Evolutionary conservation across 2,888 invertebrate species (phyloP).

Genomic region (Melikaiella ostensackeni): DNA sequence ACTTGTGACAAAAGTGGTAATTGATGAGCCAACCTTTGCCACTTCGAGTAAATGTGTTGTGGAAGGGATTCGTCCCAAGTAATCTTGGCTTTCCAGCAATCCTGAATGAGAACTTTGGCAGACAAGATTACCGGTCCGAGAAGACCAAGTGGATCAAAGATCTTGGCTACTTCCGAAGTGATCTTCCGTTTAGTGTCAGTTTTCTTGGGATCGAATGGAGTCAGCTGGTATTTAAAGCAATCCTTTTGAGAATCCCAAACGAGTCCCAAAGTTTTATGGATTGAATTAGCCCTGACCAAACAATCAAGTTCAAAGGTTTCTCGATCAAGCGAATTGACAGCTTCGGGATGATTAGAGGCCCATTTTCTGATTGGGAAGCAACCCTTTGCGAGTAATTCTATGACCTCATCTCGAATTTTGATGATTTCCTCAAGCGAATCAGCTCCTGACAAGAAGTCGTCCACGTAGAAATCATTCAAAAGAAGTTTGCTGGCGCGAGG

Average conservation of each 20-base stretch:
- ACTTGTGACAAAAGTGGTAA: constrained; percentile 34
- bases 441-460: too few species aligned
- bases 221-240: too few species aligned
- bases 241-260: constrained; percentile 41
- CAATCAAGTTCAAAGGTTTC: constrained; percentile 6
- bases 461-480: too few species aligned
- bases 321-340: not conserved
- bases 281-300: constrained; percentile 2
- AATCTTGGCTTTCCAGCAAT: constrained; percentile 56
- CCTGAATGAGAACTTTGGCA: constrained; percentile 50
- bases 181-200: too few species aligned
- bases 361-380: constrained; percentile 46
- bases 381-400: too few species aligned
- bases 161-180: constrained; percentile 52
- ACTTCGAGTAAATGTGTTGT: constrained; percentile 23
- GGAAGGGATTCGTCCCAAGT: constrained; percentile 60
- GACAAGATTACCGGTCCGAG: constrained; percentile 54
- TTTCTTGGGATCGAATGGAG: too few species aligned
- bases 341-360: constrained; percentile 41
- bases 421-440: too few species aligned
- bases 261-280: constrained; percentile 40
- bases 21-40: constrained; percentile 40
- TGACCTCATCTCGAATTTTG: too few species aligned
- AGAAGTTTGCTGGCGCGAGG: too few species aligned
- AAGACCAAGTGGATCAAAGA: constrained; percentile 61